Evolutionary conservation across 2,888 invertebrate species (phyloP).

Genomic region (Pseudolycoriella hygida): DNA sequence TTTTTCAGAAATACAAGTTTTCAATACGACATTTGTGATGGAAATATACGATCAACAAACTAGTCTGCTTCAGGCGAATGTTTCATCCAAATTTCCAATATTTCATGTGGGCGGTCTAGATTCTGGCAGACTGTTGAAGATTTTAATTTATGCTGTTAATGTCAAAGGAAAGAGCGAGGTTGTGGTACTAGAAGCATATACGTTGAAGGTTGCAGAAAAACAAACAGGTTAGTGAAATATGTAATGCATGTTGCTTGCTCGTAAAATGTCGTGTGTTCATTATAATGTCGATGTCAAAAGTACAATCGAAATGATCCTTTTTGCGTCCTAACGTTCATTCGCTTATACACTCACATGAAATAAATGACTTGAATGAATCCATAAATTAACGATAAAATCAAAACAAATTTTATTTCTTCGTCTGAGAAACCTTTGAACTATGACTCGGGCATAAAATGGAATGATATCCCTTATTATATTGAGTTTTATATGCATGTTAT

Average conservation of each 20-base stretch:
- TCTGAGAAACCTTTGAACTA: no score
- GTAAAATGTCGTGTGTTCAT: neutral
- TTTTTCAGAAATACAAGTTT: no score
- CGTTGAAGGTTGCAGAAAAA: constrained; percentile 57
- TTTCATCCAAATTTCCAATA: constrained; percentile 48
- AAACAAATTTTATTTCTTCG: no score
- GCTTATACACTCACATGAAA: no score
- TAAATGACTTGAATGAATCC: no score
- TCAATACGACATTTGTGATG: constrained; percentile 50
- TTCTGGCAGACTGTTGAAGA: constrained; percentile 57
- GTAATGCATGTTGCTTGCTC: neutral
- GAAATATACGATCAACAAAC: constrained; percentile 53
- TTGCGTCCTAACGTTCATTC: no score
- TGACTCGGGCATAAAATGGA: no score
- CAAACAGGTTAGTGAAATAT: constrained; percentile 42
- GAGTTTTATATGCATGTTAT: no score
- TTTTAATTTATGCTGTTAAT: constrained; percentile 68
- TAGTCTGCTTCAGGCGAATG: constrained; percentile 41
- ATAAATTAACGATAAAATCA: no score
- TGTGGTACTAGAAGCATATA: constrained; percentile 50
- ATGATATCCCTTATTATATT: no score
- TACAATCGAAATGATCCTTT: no score
- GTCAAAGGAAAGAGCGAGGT: constrained; percentile 64
- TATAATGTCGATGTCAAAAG: no score
- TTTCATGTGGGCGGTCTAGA: constrained; percentile 63